Base-by-base conservation (phyloP, 2,888 invertebrate species). In the Cataglyphis livida region DNA sequence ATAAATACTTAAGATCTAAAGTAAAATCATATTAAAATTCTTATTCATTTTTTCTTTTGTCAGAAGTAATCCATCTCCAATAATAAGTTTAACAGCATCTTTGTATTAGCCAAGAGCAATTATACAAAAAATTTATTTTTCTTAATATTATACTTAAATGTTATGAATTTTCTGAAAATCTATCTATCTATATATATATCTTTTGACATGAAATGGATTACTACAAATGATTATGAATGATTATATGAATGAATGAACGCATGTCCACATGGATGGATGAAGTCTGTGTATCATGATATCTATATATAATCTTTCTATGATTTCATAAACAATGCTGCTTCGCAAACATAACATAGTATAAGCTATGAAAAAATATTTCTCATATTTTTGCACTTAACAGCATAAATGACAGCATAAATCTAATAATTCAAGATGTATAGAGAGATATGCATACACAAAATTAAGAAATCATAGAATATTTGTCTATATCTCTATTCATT, bases 31-130 rank as follows among this genome's bases (percentile, higher is more conserved):
- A 28, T 79, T 82, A 82, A 71, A 88, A 35, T 6, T 6, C 84
- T 83, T 76, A 83, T 86, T 57, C 57, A 84, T 70, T 75, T 87
- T 48, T 48, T 44, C 12, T 44, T 87, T 87, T 86, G 84, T 83
- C 73, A 81, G 85, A 89, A 90, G 90, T 90, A 91, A 88, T 91
- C 89, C 90, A 91, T 89, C 90, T 88, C 76, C 68, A 84, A 44
- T 15, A 44, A 44, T 44, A 44, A 83, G 28, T 78, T 32, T 12
- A 57, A 28, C 70, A 86, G 41, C n/a, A 51, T 51, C 7, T 51
- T 51, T 51, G n/a, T n/a, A n/a, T 51, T 51, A 51, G n/a, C 7
- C n/a, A 51, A 71, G 59, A 71, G 57, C 54, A 54, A 25, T 82
- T 68, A 57, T 25, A 12, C 18, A 68, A 38, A 68, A 38, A 68